Evolutionary conservation across 2,113 vertebrate genomes (phyloP).

Genomic region (Neodon shergylaensis): DNA sequence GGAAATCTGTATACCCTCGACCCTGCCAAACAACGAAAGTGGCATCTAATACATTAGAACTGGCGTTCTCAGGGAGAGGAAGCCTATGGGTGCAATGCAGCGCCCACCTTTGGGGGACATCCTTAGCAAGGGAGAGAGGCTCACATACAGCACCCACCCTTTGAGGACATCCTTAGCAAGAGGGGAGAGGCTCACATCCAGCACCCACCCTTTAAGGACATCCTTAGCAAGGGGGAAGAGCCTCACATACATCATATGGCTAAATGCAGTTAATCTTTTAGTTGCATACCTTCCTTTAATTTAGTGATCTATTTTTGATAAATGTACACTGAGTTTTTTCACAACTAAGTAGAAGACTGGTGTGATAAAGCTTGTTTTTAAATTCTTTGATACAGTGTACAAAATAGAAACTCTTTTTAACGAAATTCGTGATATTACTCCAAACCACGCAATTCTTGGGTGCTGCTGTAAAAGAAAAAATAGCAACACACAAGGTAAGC

Average conservation of each 20-base stretch:
- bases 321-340: background rate
- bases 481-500: background rate
- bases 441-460: background rate
- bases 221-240: background rate
- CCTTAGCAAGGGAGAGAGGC: background rate
- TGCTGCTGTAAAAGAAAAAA: background rate
- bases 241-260: background rate
- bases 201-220: background rate
- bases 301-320: background rate
- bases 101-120: background rate
- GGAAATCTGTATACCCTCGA: background rate
- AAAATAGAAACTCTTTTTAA: constrained; percentile 32
- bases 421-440: background rate
- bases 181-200: background rate
- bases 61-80: background rate
- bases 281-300: background rate
- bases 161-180: background rate
- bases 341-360: background rate
- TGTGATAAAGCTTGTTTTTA: background rate
- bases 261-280: background rate
- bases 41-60: background rate
- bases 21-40: background rate
- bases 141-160: background rate
- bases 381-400: background rate
- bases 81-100: background rate